phyloP scores from a whole-genome alignment of 2,888 invertebrate species.

The Idaea biselata region DNA sequence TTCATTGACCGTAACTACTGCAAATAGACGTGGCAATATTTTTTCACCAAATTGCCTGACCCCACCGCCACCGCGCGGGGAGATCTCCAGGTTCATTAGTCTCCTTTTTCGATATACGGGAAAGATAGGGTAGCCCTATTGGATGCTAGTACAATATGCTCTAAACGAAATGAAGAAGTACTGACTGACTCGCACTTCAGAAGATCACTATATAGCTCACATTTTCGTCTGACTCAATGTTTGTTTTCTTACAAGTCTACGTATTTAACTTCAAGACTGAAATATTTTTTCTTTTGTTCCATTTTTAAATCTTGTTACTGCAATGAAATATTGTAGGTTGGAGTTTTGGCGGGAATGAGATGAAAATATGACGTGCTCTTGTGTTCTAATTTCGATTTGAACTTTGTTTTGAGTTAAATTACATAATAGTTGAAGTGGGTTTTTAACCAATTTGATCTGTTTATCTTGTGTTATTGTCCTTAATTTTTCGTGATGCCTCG shows the following conservation, averaged over 20 bases:
- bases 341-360: background rate
- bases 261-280: background rate
- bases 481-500: background rate
- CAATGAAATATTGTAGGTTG: background rate
- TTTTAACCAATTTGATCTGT: background rate
- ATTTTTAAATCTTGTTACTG: background rate
- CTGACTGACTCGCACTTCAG: background rate
- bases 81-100: no score
- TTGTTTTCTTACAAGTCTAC: background rate
- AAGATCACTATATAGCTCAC: background rate
- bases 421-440: background rate
- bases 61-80: no score
- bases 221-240: background rate
- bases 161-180: background rate
- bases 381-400: background rate
- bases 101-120: no score
- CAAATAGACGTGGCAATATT: no score
- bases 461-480: background rate
- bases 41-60: no score
- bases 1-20: no score
- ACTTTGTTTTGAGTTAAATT: background rate
- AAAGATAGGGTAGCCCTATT: no score
- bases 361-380: background rate
- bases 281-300: conserved; percentile 1
- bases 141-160: background rate